Conservation (phyloP, 2,113 vertebrate genomes). For the Thymallus thymallus region DNA sequence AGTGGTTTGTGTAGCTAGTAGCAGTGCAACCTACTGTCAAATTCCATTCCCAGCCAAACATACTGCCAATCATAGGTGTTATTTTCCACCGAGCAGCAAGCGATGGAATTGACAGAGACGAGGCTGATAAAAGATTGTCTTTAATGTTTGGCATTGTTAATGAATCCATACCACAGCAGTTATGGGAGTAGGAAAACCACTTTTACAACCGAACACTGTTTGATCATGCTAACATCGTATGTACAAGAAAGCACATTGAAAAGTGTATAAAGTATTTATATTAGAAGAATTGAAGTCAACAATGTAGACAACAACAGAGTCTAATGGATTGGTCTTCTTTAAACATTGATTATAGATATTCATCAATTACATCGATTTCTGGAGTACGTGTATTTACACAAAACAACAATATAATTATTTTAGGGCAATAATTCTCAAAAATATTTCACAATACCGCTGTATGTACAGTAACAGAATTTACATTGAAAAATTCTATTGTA, state of each 20-base stretch:
- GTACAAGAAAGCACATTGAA: conserved; percentile 93
- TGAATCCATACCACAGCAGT: conserved; percentile 95
- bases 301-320: conserved; percentile 89
- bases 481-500: conserved; percentile 73
- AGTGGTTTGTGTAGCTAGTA: background rate
- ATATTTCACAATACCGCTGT: conserved; percentile 76
- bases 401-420: conserved; percentile 83
- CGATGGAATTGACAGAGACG: conserved; percentile 31
- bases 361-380: conserved; percentile 94
- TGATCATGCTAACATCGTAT: conserved; percentile 99
- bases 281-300: conserved; percentile 82
- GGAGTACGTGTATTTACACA: conserved; percentile 90
- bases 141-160: conserved; percentile 89
- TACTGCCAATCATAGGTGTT: conserved; percentile 3
- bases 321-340: conserved; percentile 96
- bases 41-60: background rate
- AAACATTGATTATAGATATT: conserved; percentile 84
- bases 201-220: conserved; percentile 91
- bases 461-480: conserved; percentile 83
- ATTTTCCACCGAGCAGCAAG: conserved; percentile 5
- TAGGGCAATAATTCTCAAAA: conserved; percentile 74
- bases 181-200: conserved; percentile 81
- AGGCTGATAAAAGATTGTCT: conserved; percentile 77
- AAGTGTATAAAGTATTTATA: conserved; percentile 90
- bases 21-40: conserved; percentile 40